Conservation (phyloP, 2,113 vertebrate species). For the Balaeniceps rex region DNA sequence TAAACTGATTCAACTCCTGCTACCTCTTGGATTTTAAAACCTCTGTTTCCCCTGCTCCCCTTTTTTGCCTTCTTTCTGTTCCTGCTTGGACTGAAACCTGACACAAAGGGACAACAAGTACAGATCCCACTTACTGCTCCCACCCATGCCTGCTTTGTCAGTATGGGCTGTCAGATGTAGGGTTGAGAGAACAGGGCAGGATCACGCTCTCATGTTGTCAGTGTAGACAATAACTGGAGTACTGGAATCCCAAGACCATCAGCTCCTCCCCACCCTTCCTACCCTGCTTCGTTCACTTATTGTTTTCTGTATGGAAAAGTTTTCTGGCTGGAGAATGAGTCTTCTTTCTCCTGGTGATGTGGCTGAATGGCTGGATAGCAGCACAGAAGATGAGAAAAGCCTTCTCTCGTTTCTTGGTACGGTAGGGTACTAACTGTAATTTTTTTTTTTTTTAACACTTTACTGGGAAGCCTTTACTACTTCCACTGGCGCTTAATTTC, state of each 20-base stretch:
- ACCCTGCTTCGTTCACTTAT: constrained; percentile 50
- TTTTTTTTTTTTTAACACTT: constrained; percentile 23
- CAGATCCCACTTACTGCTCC: constrained; percentile 17
- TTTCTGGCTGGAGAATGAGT: constrained; percentile 82
- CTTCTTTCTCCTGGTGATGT: constrained; percentile 80
- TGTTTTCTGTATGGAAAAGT: constrained; percentile 80
- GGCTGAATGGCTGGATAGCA: constrained; percentile 83
- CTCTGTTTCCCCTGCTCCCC: background rate
- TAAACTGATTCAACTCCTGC: constrained; percentile 30
- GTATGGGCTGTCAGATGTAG: constrained; percentile 40
- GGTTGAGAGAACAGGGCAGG: constrained; percentile 41
- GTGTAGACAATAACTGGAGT: constrained; percentile 59
- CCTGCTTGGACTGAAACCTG: constrained; percentile 55
- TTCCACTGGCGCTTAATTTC: constrained; percentile 3
- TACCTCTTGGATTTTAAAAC: constrained; percentile 46
- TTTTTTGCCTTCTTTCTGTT: constrained; percentile 47
- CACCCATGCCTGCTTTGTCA: constrained; percentile 38
- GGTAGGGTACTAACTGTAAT: constrained; percentile 66
- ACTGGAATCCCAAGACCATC: constrained; percentile 61
- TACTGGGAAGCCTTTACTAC: constrained; percentile 29
- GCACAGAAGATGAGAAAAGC: constrained; percentile 83
- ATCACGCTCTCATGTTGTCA: constrained; percentile 35
- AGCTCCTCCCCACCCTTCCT: constrained; percentile 48
- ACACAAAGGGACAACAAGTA: constrained; percentile 47
- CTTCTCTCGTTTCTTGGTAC: constrained; percentile 85